Evolutionary conservation across 2,888 invertebrate genomes (phyloP).

Genomic region (Lymantria dispar): DNA sequence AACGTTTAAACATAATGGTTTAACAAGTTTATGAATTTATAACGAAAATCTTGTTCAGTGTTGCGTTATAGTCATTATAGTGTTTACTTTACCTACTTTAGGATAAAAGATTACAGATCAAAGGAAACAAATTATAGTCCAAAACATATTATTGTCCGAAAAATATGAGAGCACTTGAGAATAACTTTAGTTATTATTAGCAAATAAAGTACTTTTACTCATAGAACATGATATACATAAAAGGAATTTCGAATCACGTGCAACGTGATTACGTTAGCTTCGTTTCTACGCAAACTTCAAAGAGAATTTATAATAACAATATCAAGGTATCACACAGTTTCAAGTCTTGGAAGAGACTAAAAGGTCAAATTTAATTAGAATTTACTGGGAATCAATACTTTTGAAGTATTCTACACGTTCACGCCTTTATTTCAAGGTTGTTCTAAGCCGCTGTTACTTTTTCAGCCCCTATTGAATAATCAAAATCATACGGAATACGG

Average conservation of each 20-base stretch:
- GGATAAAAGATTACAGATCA: constrained; percentile 1
- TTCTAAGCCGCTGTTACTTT: too few relatives aligned
- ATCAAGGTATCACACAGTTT: not conserved
- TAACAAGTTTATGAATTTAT: too few relatives aligned
- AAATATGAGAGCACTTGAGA: not conserved
- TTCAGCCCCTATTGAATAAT: too few relatives aligned
- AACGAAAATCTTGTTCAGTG: too few relatives aligned
- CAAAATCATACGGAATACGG: too few relatives aligned
- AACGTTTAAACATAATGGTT: too few relatives aligned
- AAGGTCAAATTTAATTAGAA: constrained; percentile 22
- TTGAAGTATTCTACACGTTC: too few relatives aligned
- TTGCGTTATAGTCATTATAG: not conserved
- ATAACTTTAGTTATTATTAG: not conserved
- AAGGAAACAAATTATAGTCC: not conserved
- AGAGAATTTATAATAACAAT: constrained; percentile 5
- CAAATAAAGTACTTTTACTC: not conserved
- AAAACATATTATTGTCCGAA: not conserved
- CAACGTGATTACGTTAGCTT: constrained; percentile 17
- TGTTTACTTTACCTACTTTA: not conserved
- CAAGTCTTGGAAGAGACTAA: constrained; percentile 14
- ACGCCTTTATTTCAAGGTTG: too few relatives aligned
- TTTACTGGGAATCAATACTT: not conserved
- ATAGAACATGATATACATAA: not conserved
- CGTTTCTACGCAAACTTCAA: constrained; percentile 11
- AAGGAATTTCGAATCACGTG: constrained; percentile 5